Base-by-base conservation (phyloP, 2,113 vertebrate genomes). In the Actenoides lindsayi region DNA sequence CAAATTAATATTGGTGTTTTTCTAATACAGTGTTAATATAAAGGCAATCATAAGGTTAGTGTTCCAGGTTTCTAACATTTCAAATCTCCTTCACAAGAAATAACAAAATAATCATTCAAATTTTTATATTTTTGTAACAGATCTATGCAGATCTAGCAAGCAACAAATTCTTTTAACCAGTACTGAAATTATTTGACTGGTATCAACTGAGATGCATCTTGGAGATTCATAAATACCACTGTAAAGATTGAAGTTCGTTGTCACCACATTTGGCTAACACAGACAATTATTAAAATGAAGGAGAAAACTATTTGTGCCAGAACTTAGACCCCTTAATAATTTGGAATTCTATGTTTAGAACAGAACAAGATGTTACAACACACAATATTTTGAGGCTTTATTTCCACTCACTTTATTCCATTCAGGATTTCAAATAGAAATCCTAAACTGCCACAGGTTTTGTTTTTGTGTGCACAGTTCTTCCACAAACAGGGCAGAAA, bases 361-460 rank as follows among this genome's bases (percentile, higher is more conserved):
- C 46, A 74, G 94, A 94, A 93, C 76, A 94, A 91, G 65, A 50
- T 94, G 92, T 93, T 93, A 92, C 87, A 93, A 89, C 83, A 91
- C 67, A 74, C 77, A 87, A 28, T 93, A 87, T 94, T 96, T 92
- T 97, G 77, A 93, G 77, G 65, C 78, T 95, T 94, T 89, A 91
- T 89, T 96, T 95, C 74, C 83, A 92, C 80, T 93, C 48, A 41
- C 65, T 95, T 96, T 94, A 94, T 96, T 97, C 94, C 90, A 89
- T 91, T 93, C 86, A 93, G 90, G 77, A 94, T 94, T 94, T 97
- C 95, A 94, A 94, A 75, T 18, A 90, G 68, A 95, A 94, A 94
- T 87, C 71, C 69, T 94, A 86, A 90, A 53, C 56, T 94, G 73
- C 83, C 86, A 67, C 68, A 75, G 80, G 80, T 95, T 93, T 93